Evolutionary conservation across 2,888 invertebrate species (phyloP), one percentile per base, ranked within the genome.

Genomic region (Danaus chrysippus): DNA sequence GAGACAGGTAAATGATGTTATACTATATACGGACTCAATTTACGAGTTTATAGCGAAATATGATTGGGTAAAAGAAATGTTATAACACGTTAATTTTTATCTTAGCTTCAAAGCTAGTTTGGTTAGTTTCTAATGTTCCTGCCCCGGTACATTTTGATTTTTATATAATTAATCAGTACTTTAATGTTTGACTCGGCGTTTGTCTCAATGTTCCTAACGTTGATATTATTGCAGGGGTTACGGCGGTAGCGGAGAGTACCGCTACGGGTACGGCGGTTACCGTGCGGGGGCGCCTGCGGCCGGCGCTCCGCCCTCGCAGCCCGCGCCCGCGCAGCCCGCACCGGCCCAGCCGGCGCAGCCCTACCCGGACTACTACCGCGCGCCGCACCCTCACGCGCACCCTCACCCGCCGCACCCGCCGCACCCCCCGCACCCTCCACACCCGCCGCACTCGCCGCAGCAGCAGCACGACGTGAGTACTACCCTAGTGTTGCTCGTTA

Each of bases 1-100:
- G 93, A 70, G 93, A 93, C 91, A 93, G 94, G 95, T 94, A 65
- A 23, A 53, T 80, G 80, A 13, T n/a, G 44, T 46, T 15, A 15
- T 17, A 11, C 3, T 49, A 17, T 9, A 13, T 46, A 46, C 42
- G 42, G 11, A 1, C 23, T 34, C 23, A 34, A 5, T 34, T 6
- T 34, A 34, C 6, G 23, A 34, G 23, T 8, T 43, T 11, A 12
- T 9, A 43, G 43, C 12, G 6, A 43, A 43, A 43, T 43, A 6
- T 10, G 43, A 0, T 5, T 1, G 23, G 23, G 8, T 34, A 34
- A 34, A 34, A 34, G n/a, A 34, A 8, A 6, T 34, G 23, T 6
- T 34, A 34, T 6, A 34, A 34, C 23, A 34, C 23, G 23, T 34
- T 34, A 5, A 34, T 34, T 34, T 3, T 8, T 23, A 23, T 3